These are phyloP conservation scores for Cirrhinus mrigala DNA, from an alignment of 2,797 vertebrate species.

Conservation along the genomic window DNA sequence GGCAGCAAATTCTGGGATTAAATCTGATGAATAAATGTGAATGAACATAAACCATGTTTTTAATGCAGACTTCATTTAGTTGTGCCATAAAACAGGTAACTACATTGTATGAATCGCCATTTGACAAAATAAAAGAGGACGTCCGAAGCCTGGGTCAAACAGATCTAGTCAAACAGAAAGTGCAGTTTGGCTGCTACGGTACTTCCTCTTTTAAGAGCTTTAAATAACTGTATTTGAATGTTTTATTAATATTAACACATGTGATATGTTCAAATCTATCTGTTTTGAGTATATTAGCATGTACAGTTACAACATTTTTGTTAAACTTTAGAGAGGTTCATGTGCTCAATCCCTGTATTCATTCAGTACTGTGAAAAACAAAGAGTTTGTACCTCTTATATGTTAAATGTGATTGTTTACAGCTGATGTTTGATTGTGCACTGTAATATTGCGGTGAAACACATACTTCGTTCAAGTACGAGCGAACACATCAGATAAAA, in stretches of 20 bases:
- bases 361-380: not conserved
- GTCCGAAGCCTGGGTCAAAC: not conserved
- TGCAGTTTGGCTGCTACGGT: not conserved
- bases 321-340: conserved; percentile 5
- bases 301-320: conserved; percentile 43
- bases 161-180: not conserved
- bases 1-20: conserved; percentile 3
- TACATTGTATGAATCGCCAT: not conserved
- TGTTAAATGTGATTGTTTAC: conserved; percentile 22
- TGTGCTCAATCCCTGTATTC: not conserved
- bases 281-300: conserved; percentile 39
- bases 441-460: not conserved
- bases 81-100: not conserved
- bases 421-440: not conserved
- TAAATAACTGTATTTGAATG: conserved; percentile 15
- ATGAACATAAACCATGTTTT: conserved; percentile 4
- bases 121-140: conserved; percentile 18
- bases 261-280: conserved; percentile 5
- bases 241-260: not conserved
- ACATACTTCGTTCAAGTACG: not conserved
- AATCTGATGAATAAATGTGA: not conserved
- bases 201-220: conserved; percentile 37
- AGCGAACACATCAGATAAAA: conserved; percentile 15
- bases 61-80: not conserved
- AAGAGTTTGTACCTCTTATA: not conserved